A percentile compares a stretch with the other conserved stretches of the same genome.
phyloP scores from a whole-genome alignment of 2,797 vertebrate genomes.

The Phaenicophaeus curvirostris region DNA sequence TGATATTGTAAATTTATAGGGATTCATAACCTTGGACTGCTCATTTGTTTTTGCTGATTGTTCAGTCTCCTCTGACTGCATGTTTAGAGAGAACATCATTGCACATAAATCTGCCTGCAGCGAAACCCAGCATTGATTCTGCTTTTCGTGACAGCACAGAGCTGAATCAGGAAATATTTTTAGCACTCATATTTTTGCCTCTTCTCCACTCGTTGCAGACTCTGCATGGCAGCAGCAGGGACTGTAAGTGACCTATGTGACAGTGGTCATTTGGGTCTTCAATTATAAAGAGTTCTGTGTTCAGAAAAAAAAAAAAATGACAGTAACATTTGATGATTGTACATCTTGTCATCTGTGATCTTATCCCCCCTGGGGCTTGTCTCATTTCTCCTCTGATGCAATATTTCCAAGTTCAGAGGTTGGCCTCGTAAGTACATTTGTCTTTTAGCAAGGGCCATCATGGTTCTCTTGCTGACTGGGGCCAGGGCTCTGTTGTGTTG shows the following conservation, averaged over 20 bases:
- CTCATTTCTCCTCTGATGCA: background rate
- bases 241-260: background rate
- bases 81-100: background rate
- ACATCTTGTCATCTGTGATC: accelerated
- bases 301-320: background rate
- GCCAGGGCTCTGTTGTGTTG: background rate
- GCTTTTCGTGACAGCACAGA: background rate
- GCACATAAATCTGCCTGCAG: constrained; percentile 5
- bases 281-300: background rate
- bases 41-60: background rate
- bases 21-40: background rate
- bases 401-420: background rate
- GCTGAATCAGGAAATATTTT: constrained; percentile 28
- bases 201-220: background rate
- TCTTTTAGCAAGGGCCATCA: background rate
- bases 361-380: background rate
- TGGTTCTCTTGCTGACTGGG: background rate
- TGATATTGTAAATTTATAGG: background rate
- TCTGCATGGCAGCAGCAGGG: background rate
- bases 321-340: background rate
- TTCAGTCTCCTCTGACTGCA: background rate
- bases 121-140: background rate
- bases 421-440: background rate
- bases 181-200: background rate
- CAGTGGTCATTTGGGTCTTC: background rate